Conservation (phyloP, 2,113 vertebrate genomes). For the Cyphomyrus discorhynchus region DNA sequence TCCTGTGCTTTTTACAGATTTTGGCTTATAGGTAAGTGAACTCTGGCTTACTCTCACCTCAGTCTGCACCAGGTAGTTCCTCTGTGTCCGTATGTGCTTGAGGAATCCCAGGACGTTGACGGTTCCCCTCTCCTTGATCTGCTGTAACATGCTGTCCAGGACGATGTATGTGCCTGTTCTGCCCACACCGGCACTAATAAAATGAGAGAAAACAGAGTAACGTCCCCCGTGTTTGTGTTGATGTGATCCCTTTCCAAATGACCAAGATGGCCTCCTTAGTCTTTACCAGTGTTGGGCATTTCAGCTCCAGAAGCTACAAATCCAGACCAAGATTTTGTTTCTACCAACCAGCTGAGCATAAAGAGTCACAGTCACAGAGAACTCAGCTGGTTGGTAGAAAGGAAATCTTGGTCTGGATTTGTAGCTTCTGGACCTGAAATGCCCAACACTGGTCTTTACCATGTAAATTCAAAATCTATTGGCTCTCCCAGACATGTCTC, state of each 20-base stretch:
- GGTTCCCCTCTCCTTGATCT: conserved; percentile 85
- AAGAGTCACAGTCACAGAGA: no score
- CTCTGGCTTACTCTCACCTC: conserved; percentile 66
- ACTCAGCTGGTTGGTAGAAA: no score
- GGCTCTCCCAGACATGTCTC: background rate
- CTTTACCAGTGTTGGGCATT: no score
- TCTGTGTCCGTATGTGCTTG: conserved; percentile 91
- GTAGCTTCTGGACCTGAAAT: no score
- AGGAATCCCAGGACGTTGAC: conserved; percentile 89
- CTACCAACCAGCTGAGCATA: no score
- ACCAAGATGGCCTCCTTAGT: background rate
- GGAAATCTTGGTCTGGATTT: no score
- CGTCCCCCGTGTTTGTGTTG: background rate
- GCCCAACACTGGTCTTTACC: no score
- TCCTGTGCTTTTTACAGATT: background rate
- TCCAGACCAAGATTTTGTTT: no score
- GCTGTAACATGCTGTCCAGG: conserved; percentile 92
- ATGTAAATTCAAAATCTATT: background rate
- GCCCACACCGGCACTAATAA: conserved; percentile 83
- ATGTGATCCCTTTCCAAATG: background rate
- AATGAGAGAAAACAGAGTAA: background rate
- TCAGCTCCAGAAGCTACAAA: no score
- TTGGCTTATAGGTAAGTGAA: background rate
- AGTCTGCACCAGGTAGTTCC: conserved; percentile 96
- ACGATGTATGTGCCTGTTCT: conserved; percentile 93